Evolutionary conservation across 2,113 vertebrate species (phyloP).

Genomic region (Periophthalmus modestus): DNA sequence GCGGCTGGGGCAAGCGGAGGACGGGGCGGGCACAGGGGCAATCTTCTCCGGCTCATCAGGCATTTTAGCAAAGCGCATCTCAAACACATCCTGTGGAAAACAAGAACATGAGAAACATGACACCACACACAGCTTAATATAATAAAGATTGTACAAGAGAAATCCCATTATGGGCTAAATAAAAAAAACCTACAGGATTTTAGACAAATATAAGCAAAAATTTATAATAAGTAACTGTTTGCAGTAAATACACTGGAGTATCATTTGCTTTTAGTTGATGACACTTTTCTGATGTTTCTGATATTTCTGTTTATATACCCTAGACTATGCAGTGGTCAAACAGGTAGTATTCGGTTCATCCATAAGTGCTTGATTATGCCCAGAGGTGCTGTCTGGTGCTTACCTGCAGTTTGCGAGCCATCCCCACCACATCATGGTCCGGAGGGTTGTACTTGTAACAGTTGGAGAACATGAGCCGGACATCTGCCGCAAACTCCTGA

Average conservation of each 20-base stretch:
- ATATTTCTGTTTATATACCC: too few relatives aligned
- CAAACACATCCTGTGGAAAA: constrained; percentile 86
- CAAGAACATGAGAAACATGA: neutral
- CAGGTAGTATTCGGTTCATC: too few relatives aligned
- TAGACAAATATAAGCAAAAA: too few relatives aligned
- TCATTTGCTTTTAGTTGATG: neutral
- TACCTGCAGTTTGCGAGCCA: constrained; percentile 92
- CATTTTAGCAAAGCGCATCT: constrained; percentile 97
- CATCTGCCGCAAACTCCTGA: constrained; percentile 90
- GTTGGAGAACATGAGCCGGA: constrained; percentile 95
- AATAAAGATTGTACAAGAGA: too few relatives aligned
- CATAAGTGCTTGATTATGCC: too few relatives aligned
- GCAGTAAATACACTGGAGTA: too few relatives aligned
- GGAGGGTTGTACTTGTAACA: constrained; percentile 97
- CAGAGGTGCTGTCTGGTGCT: constrained; percentile 16
- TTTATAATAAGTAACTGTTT: too few relatives aligned
- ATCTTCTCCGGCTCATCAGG: constrained; percentile 88
- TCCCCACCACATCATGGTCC: constrained; percentile 91
- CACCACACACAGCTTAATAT: neutral
- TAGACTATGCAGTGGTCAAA: too few relatives aligned
- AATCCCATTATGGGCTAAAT: neutral
- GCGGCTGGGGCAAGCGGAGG: constrained; percentile 78
- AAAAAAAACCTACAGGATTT: neutral
- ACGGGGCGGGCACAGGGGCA: constrained; percentile 80
- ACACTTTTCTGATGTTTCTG: too few relatives aligned